phyloP scores from a whole-genome alignment of 2,888 invertebrate species.

The Glaucopsyche alexis region DNA sequence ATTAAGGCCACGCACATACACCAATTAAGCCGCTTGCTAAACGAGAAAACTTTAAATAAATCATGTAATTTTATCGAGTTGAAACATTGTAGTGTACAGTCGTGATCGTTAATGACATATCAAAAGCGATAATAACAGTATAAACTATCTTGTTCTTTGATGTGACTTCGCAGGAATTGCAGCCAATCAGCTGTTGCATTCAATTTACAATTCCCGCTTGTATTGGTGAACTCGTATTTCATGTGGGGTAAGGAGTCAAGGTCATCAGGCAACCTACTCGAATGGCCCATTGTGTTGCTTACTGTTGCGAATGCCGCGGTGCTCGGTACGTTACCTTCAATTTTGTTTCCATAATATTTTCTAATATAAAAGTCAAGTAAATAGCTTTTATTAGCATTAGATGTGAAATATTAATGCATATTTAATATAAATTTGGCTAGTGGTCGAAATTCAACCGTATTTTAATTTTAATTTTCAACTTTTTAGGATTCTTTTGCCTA shows the following conservation, averaged over 20 bases:
- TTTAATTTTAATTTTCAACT: too few species aligned
- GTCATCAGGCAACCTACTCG: background rate
- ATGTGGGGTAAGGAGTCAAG: constrained; percentile 25
- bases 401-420: too few species aligned
- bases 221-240: constrained; percentile 3
- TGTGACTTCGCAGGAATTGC: constrained; percentile 10
- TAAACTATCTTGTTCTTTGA: constrained; percentile 8
- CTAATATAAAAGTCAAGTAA: background rate
- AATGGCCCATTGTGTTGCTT: constrained; percentile 7
- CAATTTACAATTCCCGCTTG: constrained; percentile 5
- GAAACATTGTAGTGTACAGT: constrained; percentile 57
- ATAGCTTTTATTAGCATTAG: too few species aligned
- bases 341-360: background rate
- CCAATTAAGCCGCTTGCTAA: constrained; percentile 22
- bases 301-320: background rate
- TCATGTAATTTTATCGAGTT: constrained; percentile 22
- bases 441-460: too few species aligned
- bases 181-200: constrained; percentile 17
- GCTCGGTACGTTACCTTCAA: background rate
- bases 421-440: too few species aligned
- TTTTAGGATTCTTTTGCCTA: too few species aligned
- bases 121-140: background rate
- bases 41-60: constrained; percentile 33
- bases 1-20: constrained; percentile 22
- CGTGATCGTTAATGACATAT: constrained; percentile 38